Evolutionary conservation across 2,113 vertebrate species (phyloP).

Genomic region (Cochlearius cochlearius): DNA sequence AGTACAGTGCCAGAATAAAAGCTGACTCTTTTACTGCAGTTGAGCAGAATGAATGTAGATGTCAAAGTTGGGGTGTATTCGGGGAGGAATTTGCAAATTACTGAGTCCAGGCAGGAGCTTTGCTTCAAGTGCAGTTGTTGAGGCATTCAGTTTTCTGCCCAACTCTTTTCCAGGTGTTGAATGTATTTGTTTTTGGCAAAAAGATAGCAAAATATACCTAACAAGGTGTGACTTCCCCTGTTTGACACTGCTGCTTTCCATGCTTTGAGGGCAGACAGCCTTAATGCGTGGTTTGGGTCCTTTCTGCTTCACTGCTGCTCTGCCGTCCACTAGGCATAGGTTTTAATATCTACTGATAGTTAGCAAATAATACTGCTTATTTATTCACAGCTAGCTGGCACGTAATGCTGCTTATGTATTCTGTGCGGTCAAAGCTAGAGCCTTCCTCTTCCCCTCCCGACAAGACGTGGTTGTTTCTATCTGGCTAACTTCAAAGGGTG

Average conservation of each 20-base stretch:
- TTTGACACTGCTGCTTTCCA: background rate
- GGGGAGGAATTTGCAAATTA: background rate
- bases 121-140: background rate
- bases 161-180: background rate
- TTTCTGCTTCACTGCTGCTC: background rate
- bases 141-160: background rate
- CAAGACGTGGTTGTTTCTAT: background rate
- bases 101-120: background rate
- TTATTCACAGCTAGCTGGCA: background rate
- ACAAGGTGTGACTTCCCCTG: background rate
- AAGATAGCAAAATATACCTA: background rate
- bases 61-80: background rate
- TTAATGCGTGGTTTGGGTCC: background rate
- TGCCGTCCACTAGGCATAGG: background rate
- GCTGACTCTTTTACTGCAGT: background rate
- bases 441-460: background rate
- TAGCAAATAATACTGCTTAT: background rate
- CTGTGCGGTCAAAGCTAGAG: background rate
- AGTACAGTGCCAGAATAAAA: background rate
- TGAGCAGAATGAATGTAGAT: background rate
- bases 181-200: background rate
- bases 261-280: background rate
- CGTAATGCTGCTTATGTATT: background rate
- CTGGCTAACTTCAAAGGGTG: background rate
- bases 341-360: background rate